Evolutionary conservation across 2,888 invertebrate genomes (phyloP), one percentile per base, ranked within the genome.

Genomic region (Odontomyia ornata): DNA sequence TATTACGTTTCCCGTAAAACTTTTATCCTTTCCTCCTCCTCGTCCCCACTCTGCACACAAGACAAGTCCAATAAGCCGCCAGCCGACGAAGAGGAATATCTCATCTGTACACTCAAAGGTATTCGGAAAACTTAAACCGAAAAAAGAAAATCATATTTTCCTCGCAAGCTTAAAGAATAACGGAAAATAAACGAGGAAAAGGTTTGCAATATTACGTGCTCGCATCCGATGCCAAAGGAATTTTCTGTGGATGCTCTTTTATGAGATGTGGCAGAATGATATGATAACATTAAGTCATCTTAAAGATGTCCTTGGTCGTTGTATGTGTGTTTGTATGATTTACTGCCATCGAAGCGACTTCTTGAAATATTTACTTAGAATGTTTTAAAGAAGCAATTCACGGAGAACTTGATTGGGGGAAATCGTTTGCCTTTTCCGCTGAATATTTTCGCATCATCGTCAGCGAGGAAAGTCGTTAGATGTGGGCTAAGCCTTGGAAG

Each of bases 81-180:
- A 27, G n/a, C 28, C 27, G 30, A 64, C 28, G n/a, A 30, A 18
- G 3, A 27, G 64, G 5, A 28, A 18, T 52, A 4, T 9, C n/a
- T 18, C 15, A 18, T 52, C 3, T 13, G 52, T 15, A 36, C 36
- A 36, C 36, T 36, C 36, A 36, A 3, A 36, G 36, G 36, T 36
- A 36, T 36, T 36, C 9, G 36, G 9, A 21, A 60, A 64, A 64
- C 64, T 64, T 64, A 30, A 64, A 64, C 64, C 64, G 30, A 28
- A 64, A 30, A 30, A 27, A 30, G 64, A 64, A 64, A 64, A 64
- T 64, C 64, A 30, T 64, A 64, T 64, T 64, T 64, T 30, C 64
- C n/a, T 30, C 11, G 28, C 27, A 18, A 25, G 13, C 30, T 64
- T 30, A 30, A 30, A 18, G 30, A 30, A 64, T 28, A 64, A 15